Evolutionary conservation across 30 jellyfish, hydroid and myxozoan species (phyloP).

Genomic region (Aurelia coerulea): DNA sequence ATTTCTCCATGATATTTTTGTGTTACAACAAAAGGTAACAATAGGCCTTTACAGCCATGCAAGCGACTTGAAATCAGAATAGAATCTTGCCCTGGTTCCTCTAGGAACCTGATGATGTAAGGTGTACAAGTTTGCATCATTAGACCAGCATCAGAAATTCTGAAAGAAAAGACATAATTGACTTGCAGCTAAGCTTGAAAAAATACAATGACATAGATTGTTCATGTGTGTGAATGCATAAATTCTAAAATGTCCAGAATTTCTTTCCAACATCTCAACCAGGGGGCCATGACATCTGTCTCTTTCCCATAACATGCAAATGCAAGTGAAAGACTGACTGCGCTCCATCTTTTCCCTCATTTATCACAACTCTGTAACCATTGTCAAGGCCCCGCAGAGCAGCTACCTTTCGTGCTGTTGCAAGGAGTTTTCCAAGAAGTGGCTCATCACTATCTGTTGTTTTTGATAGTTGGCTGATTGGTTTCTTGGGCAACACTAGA

Average conservation of each 20-base stretch:
- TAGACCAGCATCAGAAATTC: background rate
- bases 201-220: conserved; percentile 6
- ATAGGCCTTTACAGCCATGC: too few relatives aligned
- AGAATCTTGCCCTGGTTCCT: too few relatives aligned
- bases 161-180: background rate
- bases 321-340: conserved; percentile 98
- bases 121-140: too few relatives aligned
- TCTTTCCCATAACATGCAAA: conserved; percentile 97
- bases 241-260: background rate
- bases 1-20: too few relatives aligned
- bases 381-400: conserved; percentile 69
- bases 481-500: conserved; percentile 92
- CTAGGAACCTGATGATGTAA: too few relatives aligned
- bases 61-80: too few relatives aligned
- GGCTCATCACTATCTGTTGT: conserved; percentile 75
- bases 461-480: conserved; percentile 67
- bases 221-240: conserved; percentile 25
- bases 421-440: conserved; percentile 86
- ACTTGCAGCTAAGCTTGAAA: background rate
- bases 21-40: too few relatives aligned
- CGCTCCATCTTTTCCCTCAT: conserved; percentile 96
- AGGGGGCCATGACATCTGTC: conserved; percentile 99
- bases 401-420: conserved; percentile 87
- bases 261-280: conserved; percentile 60
- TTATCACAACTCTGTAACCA: conserved; percentile 95